phyloP scores from a whole-genome alignment of 1,140 invertebrate genomes.

The Drosophila trapezifrons region DNA sequence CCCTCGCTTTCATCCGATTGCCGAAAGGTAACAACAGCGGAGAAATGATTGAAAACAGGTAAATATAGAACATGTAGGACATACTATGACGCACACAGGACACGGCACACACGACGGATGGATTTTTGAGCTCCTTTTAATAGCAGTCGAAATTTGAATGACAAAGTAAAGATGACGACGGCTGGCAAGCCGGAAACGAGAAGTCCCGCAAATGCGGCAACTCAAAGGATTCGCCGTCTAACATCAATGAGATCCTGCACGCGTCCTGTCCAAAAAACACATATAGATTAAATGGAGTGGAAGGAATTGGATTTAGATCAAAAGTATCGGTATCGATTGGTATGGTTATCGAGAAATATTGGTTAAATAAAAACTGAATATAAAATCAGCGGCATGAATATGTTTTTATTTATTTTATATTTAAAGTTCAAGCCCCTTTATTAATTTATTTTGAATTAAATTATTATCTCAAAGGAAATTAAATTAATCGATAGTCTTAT shows the following conservation, averaged over 20 bases:
- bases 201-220: slow-evolving; percentile 3
- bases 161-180: slow-evolving; percentile 15
- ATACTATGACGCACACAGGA: slow-evolving; percentile 16
- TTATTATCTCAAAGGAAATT: no score
- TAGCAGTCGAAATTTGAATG: slow-evolving; percentile 19
- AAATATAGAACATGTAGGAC: slow-evolving; percentile 19
- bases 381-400: no score
- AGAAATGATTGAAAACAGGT: slow-evolving; percentile 22
- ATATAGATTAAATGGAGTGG: background rate
- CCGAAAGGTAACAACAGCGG: slow-evolving; percentile 1
- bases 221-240: slow-evolving; percentile 1
- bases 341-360: background rate
- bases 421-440: no score
- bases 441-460: no score
- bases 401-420: no score
- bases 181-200: slow-evolving; percentile 17
- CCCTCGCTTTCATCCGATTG: background rate
- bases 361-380: no score
- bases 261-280: slow-evolving; percentile 2
- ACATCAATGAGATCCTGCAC: background rate
- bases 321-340: background rate
- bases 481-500: no score
- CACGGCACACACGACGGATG: no score
- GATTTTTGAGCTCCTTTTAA: slow-evolving; percentile 15
- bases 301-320: background rate